Evolutionary conservation across 2,888 invertebrate species (phyloP).

Genomic region (Drosophila tripunctata): DNA sequence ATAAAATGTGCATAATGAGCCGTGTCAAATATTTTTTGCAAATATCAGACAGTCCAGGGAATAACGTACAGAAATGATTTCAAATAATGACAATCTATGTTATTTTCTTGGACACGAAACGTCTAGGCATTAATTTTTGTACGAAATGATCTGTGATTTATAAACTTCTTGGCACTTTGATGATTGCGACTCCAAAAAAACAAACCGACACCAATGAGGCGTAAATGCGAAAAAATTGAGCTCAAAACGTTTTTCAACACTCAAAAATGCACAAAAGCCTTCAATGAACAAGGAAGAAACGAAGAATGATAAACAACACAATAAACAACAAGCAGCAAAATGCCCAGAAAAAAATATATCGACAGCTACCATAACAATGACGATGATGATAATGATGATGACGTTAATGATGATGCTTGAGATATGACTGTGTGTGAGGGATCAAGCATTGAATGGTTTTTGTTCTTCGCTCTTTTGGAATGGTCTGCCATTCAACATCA

Average conservation of each 20-base stretch:
- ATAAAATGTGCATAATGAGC: constrained; percentile 5
- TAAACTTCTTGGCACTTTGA: constrained; percentile 8
- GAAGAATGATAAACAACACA: constrained; percentile 15
- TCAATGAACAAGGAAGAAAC: constrained; percentile 27
- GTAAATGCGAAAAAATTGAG: constrained; percentile 58
- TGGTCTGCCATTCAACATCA: constrained; percentile 52
- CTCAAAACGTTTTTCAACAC: constrained; percentile 44
- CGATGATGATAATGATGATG: constrained; percentile 1
- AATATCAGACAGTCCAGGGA: neutral
- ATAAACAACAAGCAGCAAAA: constrained; percentile 28
- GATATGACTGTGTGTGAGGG: constrained; percentile 9
- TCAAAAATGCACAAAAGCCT: constrained; percentile 59
- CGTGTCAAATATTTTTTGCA: constrained; percentile 3
- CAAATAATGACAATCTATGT: neutral
- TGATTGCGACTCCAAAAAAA: neutral
- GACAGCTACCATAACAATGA: neutral
- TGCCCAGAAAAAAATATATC: neutral
- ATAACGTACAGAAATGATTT: neutral
- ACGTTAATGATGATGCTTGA: constrained; percentile 27
- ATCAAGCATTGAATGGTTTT: constrained; percentile 13
- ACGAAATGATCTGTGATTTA: constrained; percentile 35
- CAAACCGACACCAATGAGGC: constrained; percentile 42
- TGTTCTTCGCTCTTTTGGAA: constrained; percentile 21
- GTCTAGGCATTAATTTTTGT: too few relatives aligned
- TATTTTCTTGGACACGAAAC: neutral